These are phyloP conservation scores for Erpornis zantholeuca DNA, from an alignment of 2,113 vertebrate genomes.

Conservation along the genomic window DNA sequence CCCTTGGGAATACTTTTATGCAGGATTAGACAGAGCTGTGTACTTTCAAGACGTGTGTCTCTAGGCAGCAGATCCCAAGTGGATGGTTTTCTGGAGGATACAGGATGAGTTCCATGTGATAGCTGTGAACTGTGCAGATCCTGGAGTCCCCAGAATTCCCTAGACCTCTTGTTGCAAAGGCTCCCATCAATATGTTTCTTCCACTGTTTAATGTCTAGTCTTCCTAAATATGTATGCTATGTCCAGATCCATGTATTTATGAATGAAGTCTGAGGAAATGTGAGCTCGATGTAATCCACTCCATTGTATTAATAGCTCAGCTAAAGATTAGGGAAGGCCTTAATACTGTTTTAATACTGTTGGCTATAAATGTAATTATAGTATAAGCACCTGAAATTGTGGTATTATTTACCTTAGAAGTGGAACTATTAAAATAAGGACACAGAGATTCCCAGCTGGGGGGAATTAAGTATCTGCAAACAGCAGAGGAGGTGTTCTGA, in stretches of 20 bases:
- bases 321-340: background rate
- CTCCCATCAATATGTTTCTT: conserved; percentile 57
- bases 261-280: background rate
- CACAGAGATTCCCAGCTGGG: background rate
- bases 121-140: conserved; percentile 62
- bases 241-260: background rate
- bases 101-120: conserved; percentile 67
- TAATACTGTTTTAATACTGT: background rate
- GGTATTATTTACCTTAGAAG: background rate
- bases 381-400: background rate
- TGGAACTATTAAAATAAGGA: background rate
- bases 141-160: conserved; percentile 49
- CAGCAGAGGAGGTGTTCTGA: background rate
- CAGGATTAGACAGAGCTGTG: background rate
- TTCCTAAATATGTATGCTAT: background rate
- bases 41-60: background rate
- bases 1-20: background rate
- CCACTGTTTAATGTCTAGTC: background rate
- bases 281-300: background rate
- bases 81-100: conserved; percentile 62
- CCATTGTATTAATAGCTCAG: background rate
- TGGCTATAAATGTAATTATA: background rate
- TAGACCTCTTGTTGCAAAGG: conserved; percentile 62
- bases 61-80: conserved; percentile 56
- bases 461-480: background rate